Evolutionary conservation across 2,113 vertebrate genomes (phyloP).

Genomic region (Ramphastos sulfuratus): DNA sequence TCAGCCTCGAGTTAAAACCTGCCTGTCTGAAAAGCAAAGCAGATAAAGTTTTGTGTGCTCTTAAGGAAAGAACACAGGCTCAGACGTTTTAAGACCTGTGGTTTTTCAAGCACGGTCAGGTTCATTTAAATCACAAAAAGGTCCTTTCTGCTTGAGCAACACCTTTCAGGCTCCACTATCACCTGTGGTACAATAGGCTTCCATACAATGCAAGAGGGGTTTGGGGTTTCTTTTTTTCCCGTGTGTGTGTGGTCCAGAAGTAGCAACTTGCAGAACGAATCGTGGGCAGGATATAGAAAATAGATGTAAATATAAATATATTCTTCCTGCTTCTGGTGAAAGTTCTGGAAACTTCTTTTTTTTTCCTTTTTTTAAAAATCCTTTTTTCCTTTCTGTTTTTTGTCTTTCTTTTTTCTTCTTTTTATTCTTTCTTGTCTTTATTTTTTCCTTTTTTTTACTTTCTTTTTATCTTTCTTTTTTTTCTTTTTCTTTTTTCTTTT

Average conservation of each 20-base stretch:
- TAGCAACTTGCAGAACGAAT: neutral
- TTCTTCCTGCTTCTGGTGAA: neutral
- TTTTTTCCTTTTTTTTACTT: too few relatives aligned
- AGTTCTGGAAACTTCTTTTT: neutral
- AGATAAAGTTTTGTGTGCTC: neutral
- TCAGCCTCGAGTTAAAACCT: neutral
- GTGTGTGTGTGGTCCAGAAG: neutral
- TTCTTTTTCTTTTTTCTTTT: too few relatives aligned
- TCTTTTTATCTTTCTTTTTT: too few relatives aligned
- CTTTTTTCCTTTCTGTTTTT: too few relatives aligned
- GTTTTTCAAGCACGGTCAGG: neutral
- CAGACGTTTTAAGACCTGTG: neutral
- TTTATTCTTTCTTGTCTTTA: too few relatives aligned
- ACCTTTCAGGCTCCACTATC: neutral
- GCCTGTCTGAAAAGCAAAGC: conserved; percentile 1
- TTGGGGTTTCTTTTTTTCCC: neutral
- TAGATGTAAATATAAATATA: too few relatives aligned
- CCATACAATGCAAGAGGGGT: neutral
- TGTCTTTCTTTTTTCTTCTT: too few relatives aligned
- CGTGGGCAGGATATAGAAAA: neutral
- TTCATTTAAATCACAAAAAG: conserved; percentile 38
- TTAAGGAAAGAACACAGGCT: neutral
- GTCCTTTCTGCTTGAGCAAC: conserved; percentile 5
- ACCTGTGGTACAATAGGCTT: neutral
- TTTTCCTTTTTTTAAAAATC: neutral